phyloP scores from a whole-genome alignment of 2,113 vertebrate genomes.

The Coptodon bakossiorum region DNA sequence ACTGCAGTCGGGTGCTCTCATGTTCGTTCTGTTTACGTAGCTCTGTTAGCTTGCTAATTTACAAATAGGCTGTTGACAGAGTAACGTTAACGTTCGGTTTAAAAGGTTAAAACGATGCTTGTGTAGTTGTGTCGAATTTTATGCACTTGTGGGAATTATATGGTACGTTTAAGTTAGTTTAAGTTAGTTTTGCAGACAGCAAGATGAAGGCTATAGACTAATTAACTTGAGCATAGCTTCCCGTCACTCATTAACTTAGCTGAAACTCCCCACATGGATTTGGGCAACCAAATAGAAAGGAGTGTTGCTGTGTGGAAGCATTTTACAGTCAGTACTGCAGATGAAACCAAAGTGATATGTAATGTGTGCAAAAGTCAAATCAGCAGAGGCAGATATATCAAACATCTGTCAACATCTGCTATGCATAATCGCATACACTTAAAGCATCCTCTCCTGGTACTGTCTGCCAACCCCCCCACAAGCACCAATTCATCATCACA shows the following conservation, averaged over 20 bases:
- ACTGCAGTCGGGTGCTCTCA: not conserved
- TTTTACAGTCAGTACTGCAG: not conserved
- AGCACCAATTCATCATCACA: too few relatives aligned
- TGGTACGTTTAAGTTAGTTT: not conserved
- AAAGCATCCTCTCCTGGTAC: too few relatives aligned
- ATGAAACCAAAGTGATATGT: not conserved
- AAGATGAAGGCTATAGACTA: not conserved
- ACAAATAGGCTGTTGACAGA: not conserved
- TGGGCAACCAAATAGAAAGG: not conserved
- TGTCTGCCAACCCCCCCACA: too few relatives aligned
- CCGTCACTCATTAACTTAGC: not conserved
- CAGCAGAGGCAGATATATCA: not conserved
- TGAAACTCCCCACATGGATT: not conserved
- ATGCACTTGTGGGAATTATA: not conserved
- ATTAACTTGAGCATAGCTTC: not conserved
- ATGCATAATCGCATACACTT: too few relatives aligned
- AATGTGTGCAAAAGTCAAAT: not conserved
- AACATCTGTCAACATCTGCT: too few relatives aligned
- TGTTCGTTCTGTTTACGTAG: not conserved
- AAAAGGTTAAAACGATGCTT: not conserved
- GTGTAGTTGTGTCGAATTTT: not conserved
- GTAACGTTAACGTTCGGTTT: not conserved
- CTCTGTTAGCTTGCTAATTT: not conserved
- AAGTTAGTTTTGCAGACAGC: too few relatives aligned
- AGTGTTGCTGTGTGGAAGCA: not conserved